Base-by-base conservation (phyloP, 2,888 invertebrate species). In the Cheilosia vulpina region DNA sequence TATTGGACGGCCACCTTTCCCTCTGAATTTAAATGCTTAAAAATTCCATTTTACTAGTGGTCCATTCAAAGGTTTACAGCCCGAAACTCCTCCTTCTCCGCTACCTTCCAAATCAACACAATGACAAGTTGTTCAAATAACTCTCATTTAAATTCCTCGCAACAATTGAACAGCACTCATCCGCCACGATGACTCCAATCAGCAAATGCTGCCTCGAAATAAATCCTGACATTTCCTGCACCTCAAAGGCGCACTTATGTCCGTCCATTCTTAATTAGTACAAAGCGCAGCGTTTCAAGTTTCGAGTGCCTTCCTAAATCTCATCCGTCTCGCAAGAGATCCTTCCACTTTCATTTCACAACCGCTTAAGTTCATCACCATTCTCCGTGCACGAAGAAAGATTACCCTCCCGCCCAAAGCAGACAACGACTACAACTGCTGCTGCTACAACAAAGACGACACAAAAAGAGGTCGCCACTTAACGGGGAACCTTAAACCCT, bases 181-280 rank as follows among this genome's bases (percentile, higher is more conserved):
- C 71, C 60, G 45, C 34, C 71, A 53, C 45, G 55, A 78, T 53
- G 53, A 72, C 43, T 66, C 52, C 65, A 66, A 82, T 76, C 71
- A 82, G 60, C 71, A 65, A 63, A 65, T 41, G 38, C 19, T 45
- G 60, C 41, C 27, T 11, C 31, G 15, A 41, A 57, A 50, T 47
- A 7, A 15, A 58, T 43, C n/a, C 52, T 27, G 41, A 62, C 58
- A 43, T 34, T 27, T 31, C 66, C 53, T 34, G 27, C 57, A 65
- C 3, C 62, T 69, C 62, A 43, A 72, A 60, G 62, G 24, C 52
- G 60, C 72, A 41, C 82, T 78, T 78, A 72, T 78, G 82, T 78
- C 77, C 72, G 79, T 73, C 83, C 73, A 83, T 83, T 78, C 72
- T 83, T 83, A 83, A 83, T 83, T 83, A 83, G 83, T 50, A 73